phyloP scores from a whole-genome alignment of 2,113 vertebrate genomes.

The Callospermophilus lateralis region DNA sequence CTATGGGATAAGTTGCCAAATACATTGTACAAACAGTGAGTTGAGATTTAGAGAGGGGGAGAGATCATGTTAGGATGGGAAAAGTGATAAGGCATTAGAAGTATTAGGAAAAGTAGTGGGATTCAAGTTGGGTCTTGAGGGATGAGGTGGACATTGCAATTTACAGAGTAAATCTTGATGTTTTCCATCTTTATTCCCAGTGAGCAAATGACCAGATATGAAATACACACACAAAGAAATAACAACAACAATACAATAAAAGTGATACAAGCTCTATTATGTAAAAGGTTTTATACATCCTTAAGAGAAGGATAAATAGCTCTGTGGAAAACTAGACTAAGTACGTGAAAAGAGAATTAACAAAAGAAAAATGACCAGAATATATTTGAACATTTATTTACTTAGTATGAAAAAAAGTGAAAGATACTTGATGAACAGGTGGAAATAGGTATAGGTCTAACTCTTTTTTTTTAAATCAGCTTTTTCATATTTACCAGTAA shows the following conservation, averaged over 20 bases:
- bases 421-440: background rate
- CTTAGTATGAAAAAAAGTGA: background rate
- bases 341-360: background rate
- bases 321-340: slow-evolving; percentile 26
- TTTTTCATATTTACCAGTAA: background rate
- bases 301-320: slow-evolving; percentile 17
- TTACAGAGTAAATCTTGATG: background rate
- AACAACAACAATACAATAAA: background rate
- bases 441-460: background rate
- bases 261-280: background rate
- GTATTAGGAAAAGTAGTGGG: background rate
- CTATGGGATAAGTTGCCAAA: background rate
- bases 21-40: background rate
- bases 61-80: background rate
- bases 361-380: background rate
- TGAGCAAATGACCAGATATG: slow-evolving; percentile 2
- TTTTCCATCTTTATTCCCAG: background rate
- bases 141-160: background rate
- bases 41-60: background rate
- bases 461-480: background rate
- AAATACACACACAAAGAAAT: background rate
- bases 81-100: background rate
- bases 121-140: background rate
- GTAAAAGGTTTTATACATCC: slow-evolving; percentile 2
- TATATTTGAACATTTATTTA: background rate